Percentiles rank a stretch among this genome's conserved stretches.
phyloP scores from a whole-genome alignment of 35 echinoderm and acorn worm species.

The Chiridota heheva region DNA sequence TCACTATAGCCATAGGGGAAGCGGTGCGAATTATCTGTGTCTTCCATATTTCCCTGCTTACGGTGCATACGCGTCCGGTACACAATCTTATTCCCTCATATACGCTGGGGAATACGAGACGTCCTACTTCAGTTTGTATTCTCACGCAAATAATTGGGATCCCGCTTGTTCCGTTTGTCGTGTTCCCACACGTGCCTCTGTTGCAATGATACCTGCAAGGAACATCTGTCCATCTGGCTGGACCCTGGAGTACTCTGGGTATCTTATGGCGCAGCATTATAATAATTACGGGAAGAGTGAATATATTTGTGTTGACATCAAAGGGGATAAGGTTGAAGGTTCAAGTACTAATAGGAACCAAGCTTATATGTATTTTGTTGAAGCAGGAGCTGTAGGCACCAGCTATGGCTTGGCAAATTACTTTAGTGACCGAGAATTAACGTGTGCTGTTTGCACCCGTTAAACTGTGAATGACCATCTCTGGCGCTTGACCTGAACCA shows the following conservation, averaged over 20 bases:
- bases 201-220: constrained; percentile 46
- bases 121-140: constrained; percentile 3
- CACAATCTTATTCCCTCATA: neutral
- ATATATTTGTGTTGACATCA: no score
- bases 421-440: no score
- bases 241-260: constrained; percentile 56
- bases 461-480: no score
- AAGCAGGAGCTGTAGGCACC: no score
- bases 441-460: no score
- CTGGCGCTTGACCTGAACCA: no score
- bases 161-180: constrained; percentile 41
- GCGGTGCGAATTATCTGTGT: constrained; percentile 45
- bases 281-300: no score
- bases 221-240: constrained; percentile 41
- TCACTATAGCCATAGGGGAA: constrained; percentile 19
- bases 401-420: no score
- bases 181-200: neutral
- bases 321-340: no score
- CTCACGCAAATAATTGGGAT: constrained; percentile 20
- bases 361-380: no score
- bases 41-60: constrained; percentile 53
- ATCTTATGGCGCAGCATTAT: constrained; percentile 27
- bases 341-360: no score
- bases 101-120: constrained; percentile 56
- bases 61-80: neutral